Percentiles rank a stretch among this genome's conserved stretches.
These are phyloP conservation scores for Gryllus bimaculatus DNA, from an alignment of 1,140 invertebrate species.

Conservation along the genomic window DNA sequence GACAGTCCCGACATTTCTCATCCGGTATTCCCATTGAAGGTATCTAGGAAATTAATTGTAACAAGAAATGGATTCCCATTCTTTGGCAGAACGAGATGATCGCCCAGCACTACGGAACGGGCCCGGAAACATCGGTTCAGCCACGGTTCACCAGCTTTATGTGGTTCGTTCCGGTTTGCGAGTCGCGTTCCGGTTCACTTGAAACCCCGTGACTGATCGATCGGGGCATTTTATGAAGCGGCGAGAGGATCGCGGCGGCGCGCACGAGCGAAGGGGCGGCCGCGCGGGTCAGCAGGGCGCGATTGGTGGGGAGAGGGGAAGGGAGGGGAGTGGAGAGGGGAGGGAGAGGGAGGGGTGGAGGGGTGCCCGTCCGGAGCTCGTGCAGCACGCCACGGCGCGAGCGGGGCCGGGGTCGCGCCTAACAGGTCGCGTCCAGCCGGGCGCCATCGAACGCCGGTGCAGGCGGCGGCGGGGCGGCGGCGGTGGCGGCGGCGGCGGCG, in stretches of 20 bases:
- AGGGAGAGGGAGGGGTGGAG: neutral
- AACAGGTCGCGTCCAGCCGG: neutral
- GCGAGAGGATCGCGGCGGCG: neutral
- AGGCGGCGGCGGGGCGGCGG: no score
- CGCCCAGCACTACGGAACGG: no score
- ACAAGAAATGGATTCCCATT: no score
- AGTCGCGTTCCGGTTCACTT: neutral
- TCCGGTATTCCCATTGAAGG: no score
- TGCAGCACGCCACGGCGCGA: neutral
- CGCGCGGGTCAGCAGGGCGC: neutral
- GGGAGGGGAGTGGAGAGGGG: no score
- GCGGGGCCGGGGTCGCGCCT: neutral
- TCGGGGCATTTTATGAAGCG: neutral
- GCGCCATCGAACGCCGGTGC: no score
- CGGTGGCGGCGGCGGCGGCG: no score
- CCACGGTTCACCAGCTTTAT: neutral
- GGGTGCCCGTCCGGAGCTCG: no score
- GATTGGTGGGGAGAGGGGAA: neutral
- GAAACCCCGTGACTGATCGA: neutral
- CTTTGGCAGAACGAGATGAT: no score
- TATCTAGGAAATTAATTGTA: no score
- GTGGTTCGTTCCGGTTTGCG: neutral
- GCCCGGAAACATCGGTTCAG: neutral
- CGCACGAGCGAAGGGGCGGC: neutral
- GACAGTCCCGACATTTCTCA: no score